phyloP scores from a whole-genome alignment of 2,888 invertebrate genomes.

The Dynastes tityus region DNA sequence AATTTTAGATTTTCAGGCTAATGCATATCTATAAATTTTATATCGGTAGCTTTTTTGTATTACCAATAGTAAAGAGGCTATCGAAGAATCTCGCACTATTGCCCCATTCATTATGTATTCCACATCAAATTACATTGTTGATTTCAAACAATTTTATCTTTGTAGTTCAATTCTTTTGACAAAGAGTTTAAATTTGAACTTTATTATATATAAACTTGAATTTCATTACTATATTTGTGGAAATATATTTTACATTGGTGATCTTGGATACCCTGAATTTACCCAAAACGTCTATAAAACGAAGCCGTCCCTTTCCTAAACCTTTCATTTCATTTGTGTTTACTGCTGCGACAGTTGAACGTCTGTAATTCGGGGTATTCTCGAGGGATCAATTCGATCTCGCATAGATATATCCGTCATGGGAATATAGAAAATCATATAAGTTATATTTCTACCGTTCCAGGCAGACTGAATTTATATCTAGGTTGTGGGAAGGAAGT shows the following conservation, averaged over 20 bases:
- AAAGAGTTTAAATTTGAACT: too few relatives aligned
- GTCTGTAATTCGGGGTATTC: conserved; percentile 60
- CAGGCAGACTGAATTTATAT: conserved; percentile 8
- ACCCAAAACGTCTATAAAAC: conserved; percentile 1
- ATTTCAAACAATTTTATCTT: too few relatives aligned
- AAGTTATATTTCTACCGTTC: conserved; percentile 20
- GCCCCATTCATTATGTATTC: too few relatives aligned
- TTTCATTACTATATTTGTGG: neutral
- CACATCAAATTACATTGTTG: too few relatives aligned
- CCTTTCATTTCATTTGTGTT: conserved; percentile 55
- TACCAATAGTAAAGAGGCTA: too few relatives aligned
- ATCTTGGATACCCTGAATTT: neutral
- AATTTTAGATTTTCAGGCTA: too few relatives aligned
- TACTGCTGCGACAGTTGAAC: conserved; percentile 62
- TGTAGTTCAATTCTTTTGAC: too few relatives aligned
- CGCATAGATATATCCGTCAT: conserved; percentile 52
- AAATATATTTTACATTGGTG: neutral
- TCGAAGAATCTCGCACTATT: too few relatives aligned
- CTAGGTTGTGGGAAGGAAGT: neutral
- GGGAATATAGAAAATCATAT: conserved; percentile 14
- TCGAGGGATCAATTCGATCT: conserved; percentile 54
- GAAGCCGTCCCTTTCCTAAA: conserved; percentile 7
- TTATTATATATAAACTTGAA: neutral
- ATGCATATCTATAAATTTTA: too few relatives aligned
- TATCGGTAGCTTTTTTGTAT: too few relatives aligned